Evolutionary conservation across 2,797 vertebrate genomes (phyloP).

Genomic region (Danio kyathit): DNA sequence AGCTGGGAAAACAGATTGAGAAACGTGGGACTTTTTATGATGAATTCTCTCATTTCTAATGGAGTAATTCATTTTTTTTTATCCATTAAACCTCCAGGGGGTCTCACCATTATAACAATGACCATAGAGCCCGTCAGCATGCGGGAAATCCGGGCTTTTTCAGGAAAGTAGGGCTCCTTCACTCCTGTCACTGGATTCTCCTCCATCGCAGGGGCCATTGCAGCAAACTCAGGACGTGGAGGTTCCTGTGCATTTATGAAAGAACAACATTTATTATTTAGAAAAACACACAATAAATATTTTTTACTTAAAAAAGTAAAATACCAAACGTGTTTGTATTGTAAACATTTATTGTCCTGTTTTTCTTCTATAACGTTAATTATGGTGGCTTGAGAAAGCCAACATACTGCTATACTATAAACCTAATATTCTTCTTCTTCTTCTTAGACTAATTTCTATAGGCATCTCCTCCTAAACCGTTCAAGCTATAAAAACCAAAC

Average conservation of each 20-base stretch:
- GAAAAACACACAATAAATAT: not conserved
- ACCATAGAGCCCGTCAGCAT: conserved; percentile 84
- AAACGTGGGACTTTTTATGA: not conserved
- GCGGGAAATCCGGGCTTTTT: conserved; percentile 74
- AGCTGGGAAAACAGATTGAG: conserved; percentile 69
- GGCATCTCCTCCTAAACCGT: too few relatives aligned
- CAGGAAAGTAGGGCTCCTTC: conserved; percentile 84
- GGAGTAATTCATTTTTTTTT: not conserved
- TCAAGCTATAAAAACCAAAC: too few relatives aligned
- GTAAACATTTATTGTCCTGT: not conserved
- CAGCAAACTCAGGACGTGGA: conserved; percentile 81
- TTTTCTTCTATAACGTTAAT: too few relatives aligned
- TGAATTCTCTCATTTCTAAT: not conserved
- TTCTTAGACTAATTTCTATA: too few relatives aligned
- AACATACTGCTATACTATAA: too few relatives aligned
- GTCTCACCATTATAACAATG: conserved; percentile 83
- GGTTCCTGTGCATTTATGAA: conserved; percentile 72
- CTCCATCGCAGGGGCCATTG: conserved; percentile 81
- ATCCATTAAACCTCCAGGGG: not conserved
- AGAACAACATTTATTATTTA: not conserved
- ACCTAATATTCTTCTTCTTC: too few relatives aligned
- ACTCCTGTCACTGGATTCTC: conserved; percentile 82
- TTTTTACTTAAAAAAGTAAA: not conserved
- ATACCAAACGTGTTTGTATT: not conserved
- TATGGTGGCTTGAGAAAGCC: too few relatives aligned